Base-by-base conservation (phyloP, 2,888 invertebrate species). In the Diaprepes abbreviatus region DNA sequence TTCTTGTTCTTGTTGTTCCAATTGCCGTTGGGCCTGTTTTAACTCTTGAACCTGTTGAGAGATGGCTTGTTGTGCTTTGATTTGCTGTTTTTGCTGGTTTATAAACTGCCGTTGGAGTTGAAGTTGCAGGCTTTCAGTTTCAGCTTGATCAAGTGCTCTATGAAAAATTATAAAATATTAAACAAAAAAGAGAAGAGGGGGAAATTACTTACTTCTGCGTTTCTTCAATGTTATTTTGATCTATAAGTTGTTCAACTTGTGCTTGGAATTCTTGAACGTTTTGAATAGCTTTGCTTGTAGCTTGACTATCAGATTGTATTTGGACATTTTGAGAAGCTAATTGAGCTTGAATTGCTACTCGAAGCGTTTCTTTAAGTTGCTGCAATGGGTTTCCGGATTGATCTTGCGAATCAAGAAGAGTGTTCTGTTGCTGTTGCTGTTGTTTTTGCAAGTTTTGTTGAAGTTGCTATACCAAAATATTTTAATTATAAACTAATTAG, bases 1-100 rank as follows among this genome's bases (percentile, higher is more conserved):
- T n/a, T 62, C 24, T 28, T 62, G 60, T 38, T 67, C 55, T 55
- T 36, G 36, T 28, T 60, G 54, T 12, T 67, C 14, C 17, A 60
- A 48, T 48, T 36, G 19, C 6, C 35, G 9, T 16, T 50, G 17
- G 19, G 33, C 54, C 14, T 45, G 55, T n/a, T 55, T n/a, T 19
- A 63, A 28, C 19, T 57, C 48, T 33, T 40, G 38, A 10, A 5
- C 0, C 40, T 50, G 50, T 31, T 38, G 38, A 38, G 17, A 17
- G 6, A 3, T 10, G 12, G 35, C n/a, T 48, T 60, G 48, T 50
- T 60, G 50, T 10, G 50, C 48, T 60, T 60, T 24, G n/a, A 67
- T 33, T 36, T 54, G 40, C 28, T 68, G 62, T 3, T 28, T 48
- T 40, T 68, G 62, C 14, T 57, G 40, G 19, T 38, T 48, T 21